These are phyloP conservation scores for Holotrichia oblita DNA, from an alignment of 1,140 invertebrate species.

Conservation along the genomic window DNA sequence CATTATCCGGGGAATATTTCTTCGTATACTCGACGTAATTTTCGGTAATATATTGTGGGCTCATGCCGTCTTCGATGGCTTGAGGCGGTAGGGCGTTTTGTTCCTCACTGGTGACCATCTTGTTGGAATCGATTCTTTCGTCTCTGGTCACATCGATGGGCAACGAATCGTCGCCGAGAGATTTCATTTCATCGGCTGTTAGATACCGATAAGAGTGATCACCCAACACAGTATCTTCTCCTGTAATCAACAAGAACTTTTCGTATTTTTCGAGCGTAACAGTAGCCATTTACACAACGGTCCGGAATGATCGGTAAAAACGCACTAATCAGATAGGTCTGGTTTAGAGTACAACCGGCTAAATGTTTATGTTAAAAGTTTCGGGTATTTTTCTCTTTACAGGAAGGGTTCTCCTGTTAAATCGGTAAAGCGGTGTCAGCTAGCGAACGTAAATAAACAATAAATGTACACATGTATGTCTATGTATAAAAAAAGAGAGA, in stretches of 20 bases:
- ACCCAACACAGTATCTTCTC: constrained; percentile 87
- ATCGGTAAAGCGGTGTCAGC: constrained; percentile 17
- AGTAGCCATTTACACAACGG: neutral
- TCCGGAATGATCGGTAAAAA: neutral
- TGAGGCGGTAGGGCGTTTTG: constrained; percentile 62
- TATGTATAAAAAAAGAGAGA: neutral
- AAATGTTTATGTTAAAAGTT: constrained; percentile 10
- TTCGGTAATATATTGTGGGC: constrained; percentile 70
- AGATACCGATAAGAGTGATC: constrained; percentile 93
- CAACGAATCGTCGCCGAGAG: constrained; percentile 89
- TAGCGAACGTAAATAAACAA: constrained; percentile 21
- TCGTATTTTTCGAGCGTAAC: constrained; percentile 48
- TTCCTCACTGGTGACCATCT: constrained; percentile 63
- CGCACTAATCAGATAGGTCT: neutral
- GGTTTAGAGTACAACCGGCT: neutral
- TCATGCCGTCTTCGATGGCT: constrained; percentile 70
- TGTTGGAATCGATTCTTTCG: constrained; percentile 76
- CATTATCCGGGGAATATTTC: constrained; percentile 70
- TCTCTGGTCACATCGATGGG: constrained; percentile 93
- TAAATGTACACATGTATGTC: neutral
- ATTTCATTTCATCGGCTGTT: constrained; percentile 95
- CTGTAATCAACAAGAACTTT: constrained; percentile 63
- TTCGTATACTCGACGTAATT: constrained; percentile 66
- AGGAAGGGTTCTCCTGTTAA: constrained; percentile 24
- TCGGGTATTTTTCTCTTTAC: neutral